Base-by-base conservation (phyloP, 2,113 vertebrate species). In the Mugil cephalus region DNA sequence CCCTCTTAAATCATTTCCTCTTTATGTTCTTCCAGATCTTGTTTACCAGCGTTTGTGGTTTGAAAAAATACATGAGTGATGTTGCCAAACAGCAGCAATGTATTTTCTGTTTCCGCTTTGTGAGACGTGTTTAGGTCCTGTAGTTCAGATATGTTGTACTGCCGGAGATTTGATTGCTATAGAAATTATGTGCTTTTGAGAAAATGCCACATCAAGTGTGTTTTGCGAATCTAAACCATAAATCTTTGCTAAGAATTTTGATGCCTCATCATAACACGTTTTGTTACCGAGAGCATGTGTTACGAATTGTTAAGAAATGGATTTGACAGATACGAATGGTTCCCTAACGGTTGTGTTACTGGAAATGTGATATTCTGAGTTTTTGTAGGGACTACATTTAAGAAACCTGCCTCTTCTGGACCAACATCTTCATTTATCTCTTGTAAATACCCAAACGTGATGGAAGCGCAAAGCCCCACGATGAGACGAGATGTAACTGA, bases 1-100 rank as follows among this genome's bases (percentile, higher is more conserved):
- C 55, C 61, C 67, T 63, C 74, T 82, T 50, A 70, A 87, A 79
- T 80, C 74, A 75, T 76, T 76, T 82, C 64, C 66, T 73, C 69
- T 17, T 7, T 69, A 65, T 69, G 52, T 69, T 74, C 68, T 68
- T 62, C 18, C 35, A 54, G 67, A 74, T 34, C 45, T 64, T 84
- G 73, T 80, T 70, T 79, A 74, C 73, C 74, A 17, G 50, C 69
- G 77, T 79, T 81, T 86, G 87, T 73, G 85, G 87, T 80, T 73
- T 81, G 30, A 74, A 69, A 77, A 72, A 77, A 69, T 72, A 63
- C 12, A 4, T 53, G 30, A 8, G 45, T 67, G 2, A 6, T 15
- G 48, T 35, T 60, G 60, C 74, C 74, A 80, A 81, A 55, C 65
- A 36, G 68, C 53, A 50, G 68, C 65, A 69, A 15, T 18, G n/a